Conservation (phyloP, 1,140 invertebrate genomes). For the Aphaenogaster ashmeadi region DNA sequence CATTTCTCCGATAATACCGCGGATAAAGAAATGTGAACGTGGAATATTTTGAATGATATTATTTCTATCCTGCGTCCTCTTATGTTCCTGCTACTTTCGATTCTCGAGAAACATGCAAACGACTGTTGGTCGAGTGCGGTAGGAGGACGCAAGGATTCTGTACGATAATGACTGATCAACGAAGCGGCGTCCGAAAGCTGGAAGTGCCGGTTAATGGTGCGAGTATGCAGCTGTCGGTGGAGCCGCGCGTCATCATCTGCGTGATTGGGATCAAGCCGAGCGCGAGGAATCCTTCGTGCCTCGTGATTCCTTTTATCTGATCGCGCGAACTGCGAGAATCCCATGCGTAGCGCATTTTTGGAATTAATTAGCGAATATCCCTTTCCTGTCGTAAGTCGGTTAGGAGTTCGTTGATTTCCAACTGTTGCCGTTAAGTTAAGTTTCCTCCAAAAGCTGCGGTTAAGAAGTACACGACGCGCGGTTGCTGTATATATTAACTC, state of each 20-base stretch:
- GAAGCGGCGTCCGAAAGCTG: constrained; percentile 59
- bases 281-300: constrained; percentile 43
- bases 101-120: constrained; percentile 28
- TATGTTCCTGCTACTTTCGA: background rate
- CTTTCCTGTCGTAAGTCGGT: constrained; percentile 43
- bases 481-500: background rate
- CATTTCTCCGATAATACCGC: no score
- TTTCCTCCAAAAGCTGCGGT: background rate
- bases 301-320: constrained; percentile 53
- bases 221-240: constrained; percentile 74
- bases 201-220: constrained; percentile 69
- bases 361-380: constrained; percentile 50
- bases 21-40: background rate
- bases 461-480: background rate
- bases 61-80: background rate
- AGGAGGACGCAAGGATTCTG: constrained; percentile 28
- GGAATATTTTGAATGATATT: background rate
- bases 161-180: constrained; percentile 48
- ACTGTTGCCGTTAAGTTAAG: background rate
- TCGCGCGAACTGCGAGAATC: constrained; percentile 15
- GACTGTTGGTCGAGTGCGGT: background rate
- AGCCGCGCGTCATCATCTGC: constrained; percentile 75
- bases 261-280: constrained; percentile 75
- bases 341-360: constrained; percentile 30
- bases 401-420: constrained; percentile 17